Conservation (phyloP, 2,797 vertebrate genomes). For the Delichon dasypus region DNA sequence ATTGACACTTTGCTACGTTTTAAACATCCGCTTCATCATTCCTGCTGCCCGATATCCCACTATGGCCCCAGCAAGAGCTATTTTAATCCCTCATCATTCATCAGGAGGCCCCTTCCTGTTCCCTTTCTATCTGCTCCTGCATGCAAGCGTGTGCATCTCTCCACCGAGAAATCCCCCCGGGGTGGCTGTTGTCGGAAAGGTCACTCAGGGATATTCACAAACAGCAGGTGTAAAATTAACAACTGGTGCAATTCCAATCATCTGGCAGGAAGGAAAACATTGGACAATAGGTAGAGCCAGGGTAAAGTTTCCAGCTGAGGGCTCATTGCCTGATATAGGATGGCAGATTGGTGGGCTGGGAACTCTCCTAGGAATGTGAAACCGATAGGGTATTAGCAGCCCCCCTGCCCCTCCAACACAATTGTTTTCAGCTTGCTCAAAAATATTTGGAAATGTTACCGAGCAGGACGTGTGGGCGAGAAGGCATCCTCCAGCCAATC, state of each 20-base stretch:
- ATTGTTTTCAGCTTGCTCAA: slow-evolving; percentile 68
- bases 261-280: slow-evolving; percentile 58
- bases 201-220: slow-evolving; percentile 52
- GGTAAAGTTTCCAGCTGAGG: slow-evolving; percentile 62
- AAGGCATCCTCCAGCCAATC: slow-evolving; percentile 56
- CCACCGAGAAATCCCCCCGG: slow-evolving; percentile 21
- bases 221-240: slow-evolving; percentile 62
- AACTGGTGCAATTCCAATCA: slow-evolving; percentile 31
- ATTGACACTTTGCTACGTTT: slow-evolving; percentile 49
- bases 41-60: slow-evolving; percentile 45
- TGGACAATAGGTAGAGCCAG: slow-evolving; percentile 60
- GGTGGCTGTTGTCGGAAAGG: slow-evolving; percentile 36
- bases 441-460: slow-evolving; percentile 61
- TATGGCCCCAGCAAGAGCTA: slow-evolving; percentile 54
- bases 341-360: slow-evolving; percentile 52
- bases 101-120: slow-evolving; percentile 54
- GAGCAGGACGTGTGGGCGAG: slow-evolving; percentile 5
- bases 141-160: slow-evolving; percentile 2
- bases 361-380: slow-evolving; percentile 68
- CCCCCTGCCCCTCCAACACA: slow-evolving; percentile 57
- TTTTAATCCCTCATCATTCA: slow-evolving; percentile 71
- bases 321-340: slow-evolving; percentile 64
- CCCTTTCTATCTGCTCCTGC: slow-evolving; percentile 31
- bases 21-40: slow-evolving; percentile 62
- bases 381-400: slow-evolving; percentile 64